Conservation (phyloP, 2,797 vertebrate genomes). For the Gymnodraco acuticeps region DNA sequence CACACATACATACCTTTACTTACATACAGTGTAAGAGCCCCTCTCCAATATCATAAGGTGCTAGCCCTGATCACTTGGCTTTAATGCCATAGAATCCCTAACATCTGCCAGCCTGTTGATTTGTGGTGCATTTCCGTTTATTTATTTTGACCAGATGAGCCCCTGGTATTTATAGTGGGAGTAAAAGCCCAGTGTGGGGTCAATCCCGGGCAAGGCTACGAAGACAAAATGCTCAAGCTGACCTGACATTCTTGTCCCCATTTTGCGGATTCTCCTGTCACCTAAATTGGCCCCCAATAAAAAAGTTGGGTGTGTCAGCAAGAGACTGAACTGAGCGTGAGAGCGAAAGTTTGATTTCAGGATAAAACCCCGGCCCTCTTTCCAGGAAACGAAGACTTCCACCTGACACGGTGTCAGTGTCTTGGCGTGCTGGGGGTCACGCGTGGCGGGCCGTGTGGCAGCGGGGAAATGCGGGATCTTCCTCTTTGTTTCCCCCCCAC, state of each 20-base stretch:
- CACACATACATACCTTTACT: not conserved
- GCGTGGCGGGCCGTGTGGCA: constrained; percentile 84
- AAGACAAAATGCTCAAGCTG: constrained; percentile 81
- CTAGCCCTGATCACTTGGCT: constrained; percentile 30
- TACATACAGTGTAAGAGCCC: not conserved
- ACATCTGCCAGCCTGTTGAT: constrained; percentile 74
- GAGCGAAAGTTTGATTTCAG: constrained; percentile 43
- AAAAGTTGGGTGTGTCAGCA: constrained; percentile 67
- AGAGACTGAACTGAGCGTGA: constrained; percentile 27
- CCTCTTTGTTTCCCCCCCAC: constrained; percentile 82
- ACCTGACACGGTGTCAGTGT: constrained; percentile 49
- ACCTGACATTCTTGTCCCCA: constrained; percentile 80
- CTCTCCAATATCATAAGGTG: constrained; percentile 22
- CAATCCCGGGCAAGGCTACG: constrained; percentile 69
- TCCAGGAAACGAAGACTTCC: constrained; percentile 48
- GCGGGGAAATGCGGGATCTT: constrained; percentile 82
- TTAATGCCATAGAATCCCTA: constrained; percentile 59
- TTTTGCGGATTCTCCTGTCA: constrained; percentile 69
- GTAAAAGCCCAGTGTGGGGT: constrained; percentile 79
- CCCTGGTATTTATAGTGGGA: constrained; percentile 83
- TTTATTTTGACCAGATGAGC: constrained; percentile 85
- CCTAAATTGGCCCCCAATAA: constrained; percentile 77
- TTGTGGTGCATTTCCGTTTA: constrained; percentile 77
- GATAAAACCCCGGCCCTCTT: not conserved
- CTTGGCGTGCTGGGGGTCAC: constrained; percentile 72